These are phyloP conservation scores for Phanerotoma sp. DNA, from an alignment of 2,888 invertebrate species.

Conservation along the genomic window DNA sequence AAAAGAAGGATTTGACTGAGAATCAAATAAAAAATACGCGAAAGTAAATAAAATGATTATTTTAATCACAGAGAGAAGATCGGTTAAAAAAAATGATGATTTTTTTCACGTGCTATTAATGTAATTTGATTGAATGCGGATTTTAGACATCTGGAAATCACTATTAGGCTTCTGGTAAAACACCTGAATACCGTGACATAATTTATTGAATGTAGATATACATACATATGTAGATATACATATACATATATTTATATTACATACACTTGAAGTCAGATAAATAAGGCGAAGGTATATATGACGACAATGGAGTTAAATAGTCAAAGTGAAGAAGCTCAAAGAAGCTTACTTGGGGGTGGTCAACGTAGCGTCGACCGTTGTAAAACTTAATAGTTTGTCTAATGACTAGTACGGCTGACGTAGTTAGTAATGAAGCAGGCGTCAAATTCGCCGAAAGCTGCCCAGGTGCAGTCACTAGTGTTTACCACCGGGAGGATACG, in stretches of 20 bases:
- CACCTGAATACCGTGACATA: conserved; percentile 8
- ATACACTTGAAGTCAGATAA: neutral
- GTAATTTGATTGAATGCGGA: conserved; percentile 1
- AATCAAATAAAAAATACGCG: conserved; percentile 16
- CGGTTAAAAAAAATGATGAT: neutral
- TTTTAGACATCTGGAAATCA: no score
- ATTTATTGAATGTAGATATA: no score
- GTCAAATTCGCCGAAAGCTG: conserved; percentile 33
- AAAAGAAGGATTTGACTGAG: no score
- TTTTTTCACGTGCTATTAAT: neutral
- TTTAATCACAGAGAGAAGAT: neutral
- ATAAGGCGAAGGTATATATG: no score
- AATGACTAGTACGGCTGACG: conserved; percentile 30
- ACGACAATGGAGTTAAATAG: conserved; percentile 29
- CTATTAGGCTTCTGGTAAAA: neutral
- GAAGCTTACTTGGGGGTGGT: conserved; percentile 39
- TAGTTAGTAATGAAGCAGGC: conserved; percentile 36
- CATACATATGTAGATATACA: neutral
- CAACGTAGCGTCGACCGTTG: conserved; percentile 35
- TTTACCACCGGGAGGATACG: conserved; percentile 26
- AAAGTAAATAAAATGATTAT: conserved; percentile 7
- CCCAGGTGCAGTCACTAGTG: conserved; percentile 35
- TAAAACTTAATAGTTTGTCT: conserved; percentile 35
- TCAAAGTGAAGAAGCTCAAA: conserved; percentile 39
- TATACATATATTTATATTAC: neutral